Base-by-base conservation (phyloP, 2,797 vertebrate genomes). In the Protonibea diacanthus region DNA sequence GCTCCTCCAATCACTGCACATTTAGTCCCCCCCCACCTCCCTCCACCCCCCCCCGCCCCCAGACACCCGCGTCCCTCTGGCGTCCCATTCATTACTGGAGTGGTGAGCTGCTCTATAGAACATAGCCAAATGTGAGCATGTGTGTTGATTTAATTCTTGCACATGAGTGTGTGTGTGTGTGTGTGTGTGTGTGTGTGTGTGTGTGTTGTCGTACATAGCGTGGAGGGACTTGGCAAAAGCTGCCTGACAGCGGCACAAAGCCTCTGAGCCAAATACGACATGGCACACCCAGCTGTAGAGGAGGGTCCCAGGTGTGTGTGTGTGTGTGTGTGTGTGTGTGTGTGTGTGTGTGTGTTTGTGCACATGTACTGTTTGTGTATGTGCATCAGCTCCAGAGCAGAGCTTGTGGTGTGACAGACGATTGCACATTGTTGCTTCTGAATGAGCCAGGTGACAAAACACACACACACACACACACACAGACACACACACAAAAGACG, bases 391-490 rank as follows among this genome's bases (percentile, higher is more conserved):
- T 55, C 55, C 25, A 52, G 25, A 81, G 72, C 74, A 52, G 60
- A 40, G 60, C 57, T 78, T 80, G 55, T 78, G 71, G 44, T 85
- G 71, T 80, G 78, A 88, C 76, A 88, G 83, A 82, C 52, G 62
- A 77, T 68, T 79, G 81, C 83, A 90, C 82, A 88, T 88, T 71
- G 74, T 68, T 88, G 87, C 90, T 72, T 80, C 81, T 91, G 93
- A 92, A 94, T 90, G 77, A 89, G 72, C 82, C 90, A 90, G 90
- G 90, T 92, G 91, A 91, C 79, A 89, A 88, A 79, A 84, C 74
- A 82, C 75, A 73, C 60, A 70, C 38, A 60, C 61, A 56, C 57
- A 68, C 40, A 73, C 29, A 61, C 58, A 63, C 59, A 66, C 78
- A 62, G 44, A 55, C 45, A 47, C 45, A 47, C 57, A 17, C 29